These are phyloP conservation scores for Iselma pallidipennis DNA, from an alignment of 2,888 invertebrate species.

Conservation along the genomic window DNA sequence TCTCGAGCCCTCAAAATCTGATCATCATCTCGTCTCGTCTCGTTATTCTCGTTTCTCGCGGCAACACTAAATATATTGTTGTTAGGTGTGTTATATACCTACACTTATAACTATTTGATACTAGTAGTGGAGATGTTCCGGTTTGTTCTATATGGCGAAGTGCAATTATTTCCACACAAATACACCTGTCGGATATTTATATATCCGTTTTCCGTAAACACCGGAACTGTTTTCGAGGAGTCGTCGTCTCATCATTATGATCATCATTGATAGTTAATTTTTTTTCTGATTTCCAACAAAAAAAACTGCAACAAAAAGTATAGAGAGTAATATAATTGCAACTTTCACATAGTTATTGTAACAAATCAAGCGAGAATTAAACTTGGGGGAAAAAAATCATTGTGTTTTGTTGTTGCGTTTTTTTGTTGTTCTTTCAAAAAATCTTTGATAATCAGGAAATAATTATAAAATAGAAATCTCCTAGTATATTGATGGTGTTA, in stretches of 20 bases:
- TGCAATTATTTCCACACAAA: constrained; percentile 19
- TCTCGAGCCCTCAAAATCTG: too few species aligned
- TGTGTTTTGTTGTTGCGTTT: too few species aligned
- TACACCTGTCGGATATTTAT: constrained; percentile 21
- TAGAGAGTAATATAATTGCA: background rate
- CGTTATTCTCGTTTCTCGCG: too few species aligned
- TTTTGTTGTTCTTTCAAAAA: too few species aligned
- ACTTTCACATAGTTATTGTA: background rate
- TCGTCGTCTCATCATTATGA: background rate
- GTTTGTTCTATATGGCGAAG: constrained; percentile 2
- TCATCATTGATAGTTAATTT: too few species aligned
- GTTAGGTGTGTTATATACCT: background rate
- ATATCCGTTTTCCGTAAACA: constrained; percentile 21
- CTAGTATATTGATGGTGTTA: too few species aligned
- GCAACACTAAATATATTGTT: too few species aligned
- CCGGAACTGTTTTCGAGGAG: constrained; percentile 12
- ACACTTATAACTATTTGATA: background rate
- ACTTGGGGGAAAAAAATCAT: background rate
- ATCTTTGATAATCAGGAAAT: too few species aligned
- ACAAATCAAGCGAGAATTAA: background rate
- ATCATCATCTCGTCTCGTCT: too few species aligned
- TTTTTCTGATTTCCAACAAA: too few species aligned
- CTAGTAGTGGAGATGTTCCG: background rate
- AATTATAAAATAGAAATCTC: too few species aligned
- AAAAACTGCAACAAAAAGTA: too few species aligned